These are phyloP conservation scores for Tringa solitaria DNA, from an alignment of 2,113 vertebrate species.

Conservation along the genomic window DNA sequence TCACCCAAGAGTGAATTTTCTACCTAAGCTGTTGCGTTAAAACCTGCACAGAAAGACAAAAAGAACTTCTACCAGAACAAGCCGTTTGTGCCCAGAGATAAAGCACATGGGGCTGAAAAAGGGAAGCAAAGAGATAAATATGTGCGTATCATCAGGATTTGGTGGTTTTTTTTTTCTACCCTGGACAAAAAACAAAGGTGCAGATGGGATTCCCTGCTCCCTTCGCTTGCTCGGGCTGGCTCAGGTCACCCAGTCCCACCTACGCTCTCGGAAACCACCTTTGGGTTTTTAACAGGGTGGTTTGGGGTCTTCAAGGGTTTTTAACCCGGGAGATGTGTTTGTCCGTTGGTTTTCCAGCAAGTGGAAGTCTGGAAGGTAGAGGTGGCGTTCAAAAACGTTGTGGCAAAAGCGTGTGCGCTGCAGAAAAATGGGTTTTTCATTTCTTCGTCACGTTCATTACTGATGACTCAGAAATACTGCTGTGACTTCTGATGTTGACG, in stretches of 20 bases:
- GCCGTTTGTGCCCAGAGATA: not conserved
- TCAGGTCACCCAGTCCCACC: not conserved
- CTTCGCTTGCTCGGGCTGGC: not conserved
- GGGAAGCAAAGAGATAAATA: slow-evolving; percentile 26
- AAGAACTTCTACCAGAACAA: slow-evolving; percentile 42
- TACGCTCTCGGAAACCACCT: not conserved
- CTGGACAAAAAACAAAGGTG: not conserved
- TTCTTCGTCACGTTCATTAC: not conserved
- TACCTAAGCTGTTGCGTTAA: slow-evolving; percentile 45
- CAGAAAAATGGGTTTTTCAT: not conserved
- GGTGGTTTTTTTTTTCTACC: not conserved
- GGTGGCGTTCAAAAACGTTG: not conserved
- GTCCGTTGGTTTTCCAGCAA: not conserved
- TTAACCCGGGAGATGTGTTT: not conserved
- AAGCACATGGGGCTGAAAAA: not conserved
- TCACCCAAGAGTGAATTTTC: slow-evolving; percentile 40
- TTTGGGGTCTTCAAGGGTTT: not conserved
- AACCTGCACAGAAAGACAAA: slow-evolving; percentile 46
- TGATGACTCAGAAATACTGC: not conserved
- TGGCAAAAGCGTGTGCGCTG: not conserved
- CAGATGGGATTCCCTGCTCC: not conserved
- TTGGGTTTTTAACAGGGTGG: not conserved
- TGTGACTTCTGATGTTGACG: not conserved
- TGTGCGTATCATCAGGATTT: not conserved
- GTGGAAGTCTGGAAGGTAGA: not conserved